phyloP scores from a whole-genome alignment of 2,797 vertebrate genomes.

The Typhlichthys eigenmanni region DNA sequence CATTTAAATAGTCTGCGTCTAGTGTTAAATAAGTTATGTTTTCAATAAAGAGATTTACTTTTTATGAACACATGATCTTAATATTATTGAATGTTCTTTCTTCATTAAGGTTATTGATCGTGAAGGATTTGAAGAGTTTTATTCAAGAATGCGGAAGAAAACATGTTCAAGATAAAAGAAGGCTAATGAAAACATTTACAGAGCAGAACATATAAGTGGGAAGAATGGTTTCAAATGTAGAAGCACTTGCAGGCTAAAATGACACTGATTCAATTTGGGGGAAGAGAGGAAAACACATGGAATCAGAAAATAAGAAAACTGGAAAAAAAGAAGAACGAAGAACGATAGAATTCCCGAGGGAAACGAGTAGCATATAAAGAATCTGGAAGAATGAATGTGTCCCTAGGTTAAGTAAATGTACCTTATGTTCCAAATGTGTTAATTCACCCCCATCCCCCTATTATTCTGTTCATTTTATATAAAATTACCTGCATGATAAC shows the following conservation, averaged over 20 bases:
- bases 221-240: constrained; percentile 97
- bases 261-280: constrained; percentile 91
- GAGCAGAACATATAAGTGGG: constrained; percentile 96
- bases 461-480: constrained; percentile 82
- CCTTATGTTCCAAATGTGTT: constrained; percentile 90
- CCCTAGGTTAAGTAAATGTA: constrained; percentile 98
- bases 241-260: constrained; percentile 93
- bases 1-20: constrained; percentile 51
- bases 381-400: constrained; percentile 99
- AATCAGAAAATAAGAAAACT: constrained; percentile 91
- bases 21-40: constrained; percentile 29
- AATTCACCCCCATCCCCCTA: constrained; percentile 80
- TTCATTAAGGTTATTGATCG: constrained; percentile 99
- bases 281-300: constrained; percentile 84
- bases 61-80: constrained; percentile 87
- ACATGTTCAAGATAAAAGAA: constrained; percentile 97
- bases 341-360: constrained; percentile 97
- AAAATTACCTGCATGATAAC: constrained; percentile 90
- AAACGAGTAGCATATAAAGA: constrained; percentile 94
- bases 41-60: constrained; percentile 37
- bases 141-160: constrained; percentile 99
- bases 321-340: constrained; percentile 97
- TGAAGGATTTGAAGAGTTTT: constrained; percentile 99
- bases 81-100: constrained; percentile 99
- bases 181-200: constrained; percentile 95